Base-by-base conservation (phyloP, 2,113 vertebrate genomes). In the Sinocyclocheilus anshuiensis region DNA sequence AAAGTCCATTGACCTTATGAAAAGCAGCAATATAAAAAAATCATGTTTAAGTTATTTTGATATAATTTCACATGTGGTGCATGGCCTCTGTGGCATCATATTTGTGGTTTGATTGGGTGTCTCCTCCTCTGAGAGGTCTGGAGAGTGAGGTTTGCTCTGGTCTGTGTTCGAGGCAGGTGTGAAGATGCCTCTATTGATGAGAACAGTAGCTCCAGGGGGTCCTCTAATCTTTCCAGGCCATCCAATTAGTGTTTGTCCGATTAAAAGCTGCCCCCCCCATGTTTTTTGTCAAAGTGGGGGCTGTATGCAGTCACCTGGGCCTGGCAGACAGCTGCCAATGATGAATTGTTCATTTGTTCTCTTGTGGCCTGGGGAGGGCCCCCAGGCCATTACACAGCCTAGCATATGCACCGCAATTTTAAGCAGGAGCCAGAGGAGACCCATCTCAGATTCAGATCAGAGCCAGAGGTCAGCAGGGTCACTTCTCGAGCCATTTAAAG, bases 261-360 rank as follows among this genome's bases (percentile, higher is more conserved):
- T 95, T 93, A 91, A 94, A 91, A 93, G 87, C 91, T 92, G 85
- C 79, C 83, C 80, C 83, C 80, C 81, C 74, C 90, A 83, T 81
- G 55, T 67, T 85, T 82, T 77, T 72, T 33, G 76, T 81, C 86
- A 81, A 75, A 82, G 57, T 50, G 59, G 90, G 81, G 42, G 65
- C n/a, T 45, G 48, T 72, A 55, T 91, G 86, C 86, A 92, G 93
- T 95, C 94, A 95, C 94, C 94, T 95, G 94, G 93, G 93, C 91
- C 92, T 92, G 91, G 90, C 65, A 50, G 94, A 95, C 93, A 96
- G 94, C 93, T 94, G 93, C 91, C 91, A 89, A 94, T 94, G 93
- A 94, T 95, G 92, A 95, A 93, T 93, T 93, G 92, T 95, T 95
- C 90, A 85, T 92, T 94, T 95, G 93, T 94, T 94, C 92, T 91